Conservation (phyloP, 2,113 vertebrate genomes). For the Acrocephalus kingi region DNA sequence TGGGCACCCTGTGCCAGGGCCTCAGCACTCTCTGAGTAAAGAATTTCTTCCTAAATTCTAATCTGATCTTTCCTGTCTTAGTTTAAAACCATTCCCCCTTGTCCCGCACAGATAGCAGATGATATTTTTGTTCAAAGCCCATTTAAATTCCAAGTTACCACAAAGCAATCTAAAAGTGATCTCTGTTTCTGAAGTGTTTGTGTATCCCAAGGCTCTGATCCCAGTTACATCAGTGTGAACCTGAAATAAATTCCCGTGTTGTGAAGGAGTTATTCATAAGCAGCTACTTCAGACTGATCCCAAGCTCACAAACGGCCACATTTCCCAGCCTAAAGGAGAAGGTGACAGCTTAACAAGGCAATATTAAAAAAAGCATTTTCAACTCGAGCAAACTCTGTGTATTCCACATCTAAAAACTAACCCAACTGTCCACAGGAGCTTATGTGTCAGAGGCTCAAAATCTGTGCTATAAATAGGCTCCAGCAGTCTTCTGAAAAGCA, state of each 20-base stretch:
- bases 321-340: background rate
- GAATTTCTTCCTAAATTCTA: background rate
- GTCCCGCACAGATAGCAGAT: fast-evolving
- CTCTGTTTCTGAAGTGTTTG: background rate
- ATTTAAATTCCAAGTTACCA: background rate
- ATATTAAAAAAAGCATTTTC: background rate
- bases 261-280: background rate
- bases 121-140: background rate
- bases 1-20: background rate
- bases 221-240: background rate
- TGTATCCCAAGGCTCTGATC: background rate
- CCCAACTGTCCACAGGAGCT: background rate
- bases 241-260: background rate
- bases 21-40: background rate
- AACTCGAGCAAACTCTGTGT: background rate
- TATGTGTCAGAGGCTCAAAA: conserved; percentile 34
- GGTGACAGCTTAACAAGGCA: background rate
- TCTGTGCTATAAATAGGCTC: conserved; percentile 38
- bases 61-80: background rate
- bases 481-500: conserved; percentile 11
- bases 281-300: background rate
- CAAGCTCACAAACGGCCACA: background rate
- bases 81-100: background rate
- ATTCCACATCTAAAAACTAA: background rate
- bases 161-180: background rate